phyloP scores from a whole-genome alignment of 2,113 vertebrate genomes.

The Saccopteryx leptura region DNA sequence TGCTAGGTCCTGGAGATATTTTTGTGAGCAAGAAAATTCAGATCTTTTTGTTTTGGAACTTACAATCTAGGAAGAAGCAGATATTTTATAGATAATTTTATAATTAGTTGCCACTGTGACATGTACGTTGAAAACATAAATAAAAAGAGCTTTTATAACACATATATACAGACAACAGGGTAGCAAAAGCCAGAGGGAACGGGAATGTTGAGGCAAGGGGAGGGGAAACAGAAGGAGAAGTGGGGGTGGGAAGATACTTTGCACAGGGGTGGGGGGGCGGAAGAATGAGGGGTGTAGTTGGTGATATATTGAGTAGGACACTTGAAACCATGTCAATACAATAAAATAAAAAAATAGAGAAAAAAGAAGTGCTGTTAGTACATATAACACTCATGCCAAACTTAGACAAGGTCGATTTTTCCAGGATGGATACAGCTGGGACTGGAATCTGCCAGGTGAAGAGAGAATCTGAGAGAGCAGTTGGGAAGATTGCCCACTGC shows the following conservation, averaged over 20 bases:
- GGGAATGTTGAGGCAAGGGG: no score
- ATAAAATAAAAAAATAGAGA: no score
- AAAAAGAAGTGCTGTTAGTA: neutral
- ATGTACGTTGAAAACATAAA: neutral
- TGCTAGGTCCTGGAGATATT: neutral
- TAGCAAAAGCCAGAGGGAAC: no score
- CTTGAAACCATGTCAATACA: no score
- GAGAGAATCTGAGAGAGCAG: neutral
- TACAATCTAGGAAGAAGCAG: neutral
- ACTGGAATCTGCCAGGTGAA: neutral
- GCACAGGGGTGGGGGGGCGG: no score
- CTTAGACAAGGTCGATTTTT: neutral
- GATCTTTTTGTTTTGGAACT: neutral
- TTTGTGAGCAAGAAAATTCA: neutral
- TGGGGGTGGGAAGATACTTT: no score
- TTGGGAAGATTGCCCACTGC: neutral
- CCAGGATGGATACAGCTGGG: neutral
- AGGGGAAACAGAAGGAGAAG: no score
- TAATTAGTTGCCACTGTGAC: neutral
- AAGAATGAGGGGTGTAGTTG: no score
- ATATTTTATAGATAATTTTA: neutral
- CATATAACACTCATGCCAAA: neutral
- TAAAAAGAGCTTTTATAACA: neutral
- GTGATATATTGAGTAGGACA: no score
- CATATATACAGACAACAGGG: no score